Evolutionary conservation across 1,140 invertebrate species (phyloP), one percentile per base, ranked within the genome.

Genomic region (Brachionus angularis): DNA sequence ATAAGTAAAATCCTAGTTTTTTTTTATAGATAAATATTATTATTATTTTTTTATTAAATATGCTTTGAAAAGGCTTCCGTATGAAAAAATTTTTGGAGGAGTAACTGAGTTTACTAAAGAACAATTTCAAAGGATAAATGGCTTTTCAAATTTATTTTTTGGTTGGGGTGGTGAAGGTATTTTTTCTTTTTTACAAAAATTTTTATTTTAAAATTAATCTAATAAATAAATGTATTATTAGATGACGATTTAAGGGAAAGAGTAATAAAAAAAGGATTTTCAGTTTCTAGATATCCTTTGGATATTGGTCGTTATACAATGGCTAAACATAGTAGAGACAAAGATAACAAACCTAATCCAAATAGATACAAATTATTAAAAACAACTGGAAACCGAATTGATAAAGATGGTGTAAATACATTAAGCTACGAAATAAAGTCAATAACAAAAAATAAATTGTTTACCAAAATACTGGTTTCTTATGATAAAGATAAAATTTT

Each of bases 281-380:
- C 89, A 79, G 90, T 93, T 78, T 88, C 89, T 31, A 84, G 92
- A 72, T 93, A 93, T 82, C 89, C 90, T 10, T 85, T 88, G 50
- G 88, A 88, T 62, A 87, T 93, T 70, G 91, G 91, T 7, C 84
- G 90, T 7, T 96, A 95, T 79, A 90, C 88, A 55, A 95, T 94
- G 91, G 82, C 95, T 36, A 86, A 86, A 75, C 92, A 96, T 82
- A 21, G 46, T 23, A 16, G 12, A 39, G 47, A 69, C 7, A 52
- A 2, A 4, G 29, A 36, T 31, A 46, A 69, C 25, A 69, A 49
- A 34, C 47, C 46, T 23, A 69, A 69, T 69, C 44, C 44, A 1
- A 29, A 34, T 27, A 10, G 64, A 46, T 69, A 36, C 50, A 18
- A 16, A 25, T 23, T 58, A 23, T 58, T 58, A 14, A 58, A 58